phyloP scores from a whole-genome alignment of 2,797 vertebrate species.

The Prionace glauca region DNA sequence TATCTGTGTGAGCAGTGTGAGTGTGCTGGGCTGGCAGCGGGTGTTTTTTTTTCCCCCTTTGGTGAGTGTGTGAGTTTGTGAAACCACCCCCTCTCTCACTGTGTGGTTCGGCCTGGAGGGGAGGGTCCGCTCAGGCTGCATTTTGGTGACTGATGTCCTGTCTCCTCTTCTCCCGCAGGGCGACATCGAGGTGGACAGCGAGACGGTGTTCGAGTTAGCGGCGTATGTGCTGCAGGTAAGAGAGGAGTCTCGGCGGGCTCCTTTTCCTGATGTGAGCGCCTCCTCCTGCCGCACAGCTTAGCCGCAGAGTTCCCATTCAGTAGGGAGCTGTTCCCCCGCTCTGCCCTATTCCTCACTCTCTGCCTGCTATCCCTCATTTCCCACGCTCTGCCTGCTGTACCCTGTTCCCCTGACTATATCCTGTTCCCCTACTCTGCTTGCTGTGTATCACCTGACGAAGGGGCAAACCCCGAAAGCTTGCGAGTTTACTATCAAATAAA shows the following conservation, averaged over 20 bases:
- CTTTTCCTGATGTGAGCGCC: not conserved
- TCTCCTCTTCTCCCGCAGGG: slow-evolving; percentile 59
- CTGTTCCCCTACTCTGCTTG: not conserved
- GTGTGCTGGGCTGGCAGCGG: not conserved
- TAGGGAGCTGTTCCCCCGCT: not conserved
- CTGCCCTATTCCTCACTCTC: not conserved
- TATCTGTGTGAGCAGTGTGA: not conserved
- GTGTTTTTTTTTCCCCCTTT: not conserved
- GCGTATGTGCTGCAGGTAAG: slow-evolving; percentile 91
- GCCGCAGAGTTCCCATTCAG: too few species aligned
- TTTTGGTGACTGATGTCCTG: not conserved
- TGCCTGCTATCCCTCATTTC: not conserved
- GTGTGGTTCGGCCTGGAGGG: slow-evolving; percentile 69
- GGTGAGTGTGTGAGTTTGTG: not conserved
- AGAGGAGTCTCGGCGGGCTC: not conserved
- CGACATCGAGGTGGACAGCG: slow-evolving; percentile 81
- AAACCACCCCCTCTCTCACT: slow-evolving; percentile 26
- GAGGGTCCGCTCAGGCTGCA: slow-evolving; percentile 52
- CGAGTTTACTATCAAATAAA: too few species aligned
- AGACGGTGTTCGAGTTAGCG: slow-evolving; percentile 82
- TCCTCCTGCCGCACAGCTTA: too few species aligned
- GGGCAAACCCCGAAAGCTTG: too few species aligned
- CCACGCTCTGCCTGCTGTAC: not conserved
- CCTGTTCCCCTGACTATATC: not conserved
- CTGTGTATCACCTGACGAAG: too few species aligned